These are phyloP conservation scores for Acleris laterana DNA, from an alignment of 2,888 invertebrate species.

Conservation along the genomic window DNA sequence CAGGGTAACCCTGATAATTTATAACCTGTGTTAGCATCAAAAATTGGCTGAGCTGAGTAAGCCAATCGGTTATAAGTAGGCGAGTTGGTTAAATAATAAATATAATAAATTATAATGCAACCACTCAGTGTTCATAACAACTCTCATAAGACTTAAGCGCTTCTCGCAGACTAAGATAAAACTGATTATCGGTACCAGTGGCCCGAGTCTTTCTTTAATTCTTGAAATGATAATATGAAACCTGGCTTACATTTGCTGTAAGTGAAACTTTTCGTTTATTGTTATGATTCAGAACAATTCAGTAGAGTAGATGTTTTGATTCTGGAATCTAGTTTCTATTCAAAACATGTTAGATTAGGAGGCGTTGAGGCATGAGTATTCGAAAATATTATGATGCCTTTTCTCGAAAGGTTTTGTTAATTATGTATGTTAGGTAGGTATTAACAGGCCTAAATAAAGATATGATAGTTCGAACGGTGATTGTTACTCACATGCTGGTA, in stretches of 20 bases:
- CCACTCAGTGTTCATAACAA: slow-evolving; percentile 13
- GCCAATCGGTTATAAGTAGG: background rate
- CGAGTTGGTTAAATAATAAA: background rate
- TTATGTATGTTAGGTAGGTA: too few species aligned
- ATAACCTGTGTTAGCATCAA: too few species aligned
- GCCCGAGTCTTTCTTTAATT: background rate
- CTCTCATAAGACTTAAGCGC: background rate
- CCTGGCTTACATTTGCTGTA: slow-evolving; percentile 24
- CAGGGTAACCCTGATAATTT: too few species aligned
- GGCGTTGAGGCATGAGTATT: too few species aligned
- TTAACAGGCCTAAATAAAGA: too few species aligned
- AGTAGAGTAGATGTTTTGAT: background rate
- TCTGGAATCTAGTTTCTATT: background rate
- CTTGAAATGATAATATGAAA: slow-evolving; percentile 26
- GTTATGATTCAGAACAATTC: slow-evolving; percentile 28
- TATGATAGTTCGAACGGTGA: too few species aligned
- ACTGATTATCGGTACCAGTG: background rate
- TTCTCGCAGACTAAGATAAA: background rate
- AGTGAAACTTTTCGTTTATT: slow-evolving; percentile 30
- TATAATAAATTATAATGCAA: too few species aligned
- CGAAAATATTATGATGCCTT: too few species aligned
- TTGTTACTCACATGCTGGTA: too few species aligned
- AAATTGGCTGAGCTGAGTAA: background rate
- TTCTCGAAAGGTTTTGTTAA: too few species aligned
- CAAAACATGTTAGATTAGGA: too few species aligned